Base-by-base conservation (phyloP, 53 echinoderm and acorn worm genomes). In the Astropecten irregularis region DNA sequence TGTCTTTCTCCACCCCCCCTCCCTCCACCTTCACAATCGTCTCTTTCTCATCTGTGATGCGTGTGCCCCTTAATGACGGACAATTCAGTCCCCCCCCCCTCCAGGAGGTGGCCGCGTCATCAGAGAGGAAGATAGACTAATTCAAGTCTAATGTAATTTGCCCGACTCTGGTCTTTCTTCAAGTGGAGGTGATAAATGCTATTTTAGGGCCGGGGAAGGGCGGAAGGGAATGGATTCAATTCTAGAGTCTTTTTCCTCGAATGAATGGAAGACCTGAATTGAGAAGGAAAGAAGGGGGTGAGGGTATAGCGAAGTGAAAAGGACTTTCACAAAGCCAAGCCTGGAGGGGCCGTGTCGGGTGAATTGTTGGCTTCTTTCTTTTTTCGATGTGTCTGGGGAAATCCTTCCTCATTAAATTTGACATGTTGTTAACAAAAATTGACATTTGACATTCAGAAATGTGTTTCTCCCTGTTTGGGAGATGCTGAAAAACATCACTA, bases 121-220 rank as follows among this genome's bases (percentile, higher is more conserved):
- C 10, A 52, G 15, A 61, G 61, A 18, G 35, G 30, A 29, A 18
- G 18, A 32, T 33, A 18, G 18, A 14, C 56, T 56, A 76, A 76
- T 76, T 76, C 57, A 39, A 40, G 76, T 76, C 39, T 76, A 76
- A 76, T 76, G 76, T 58, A 56, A 76, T 58, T 57, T 76, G 15
- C 25, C 31, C 50, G 13, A 26, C 49, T 42, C 50, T 50, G n/a
- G 15, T 20, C 39, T 39, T 73, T 73, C 35, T 14, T 30, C 16
- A 54, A 58, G 57, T 20, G 26, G 73, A 73, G 33, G 73, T 51
- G 28, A 46, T 46, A 18, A 69, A 56, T 34, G 58, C 76, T 76
- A 54, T 73, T 36, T 73, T 53, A 67, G 73, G 36, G 55, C n/a
- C n/a, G n/a, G n/a, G n/a, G n/a, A n/a, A n/a, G n/a, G n/a, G n/a